Evolutionary conservation across 1,140 invertebrate genomes (phyloP).

Genomic region (Proales similis): DNA sequence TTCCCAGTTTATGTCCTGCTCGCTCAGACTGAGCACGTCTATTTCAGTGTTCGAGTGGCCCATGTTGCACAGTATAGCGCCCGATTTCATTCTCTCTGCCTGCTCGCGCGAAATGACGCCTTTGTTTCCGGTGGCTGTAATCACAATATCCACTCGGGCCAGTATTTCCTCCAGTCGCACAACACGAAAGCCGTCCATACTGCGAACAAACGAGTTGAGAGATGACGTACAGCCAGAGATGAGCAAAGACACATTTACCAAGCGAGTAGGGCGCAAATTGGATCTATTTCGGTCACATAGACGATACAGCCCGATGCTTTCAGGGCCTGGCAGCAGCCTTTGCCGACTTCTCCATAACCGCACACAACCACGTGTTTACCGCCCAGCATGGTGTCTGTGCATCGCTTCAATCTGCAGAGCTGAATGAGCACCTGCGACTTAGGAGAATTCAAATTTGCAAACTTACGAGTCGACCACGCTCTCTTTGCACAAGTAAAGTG

Average conservation of each 20-base stretch:
- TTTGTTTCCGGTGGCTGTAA: constrained; percentile 92
- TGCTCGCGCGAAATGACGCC: constrained; percentile 87
- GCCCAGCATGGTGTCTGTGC: constrained; percentile 95
- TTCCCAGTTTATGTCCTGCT: constrained; percentile 55
- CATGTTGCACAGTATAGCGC: constrained; percentile 94
- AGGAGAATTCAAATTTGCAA: neutral
- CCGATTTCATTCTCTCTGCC: constrained; percentile 94
- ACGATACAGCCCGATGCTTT: constrained; percentile 87
- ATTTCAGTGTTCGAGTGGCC: constrained; percentile 96
- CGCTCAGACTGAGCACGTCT: constrained; percentile 69
- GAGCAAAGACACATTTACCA: constrained; percentile 59
- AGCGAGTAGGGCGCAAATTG: constrained; percentile 92
- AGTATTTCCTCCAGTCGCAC: constrained; percentile 89
- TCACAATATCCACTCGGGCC: constrained; percentile 81
- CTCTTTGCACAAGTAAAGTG: constrained; percentile 82
- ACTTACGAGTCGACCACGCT: constrained; percentile 78
- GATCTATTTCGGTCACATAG: constrained; percentile 94
- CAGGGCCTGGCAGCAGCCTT: constrained; percentile 87
- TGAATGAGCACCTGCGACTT: neutral
- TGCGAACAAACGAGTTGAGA: constrained; percentile 46
- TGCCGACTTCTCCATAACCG: constrained; percentile 89
- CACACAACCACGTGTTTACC: constrained; percentile 93
- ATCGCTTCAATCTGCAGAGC: constrained; percentile 71
- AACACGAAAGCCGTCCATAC: constrained; percentile 94
- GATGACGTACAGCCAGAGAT: neutral